Percentiles rank a stretch among this genome's conserved stretches.
These are phyloP conservation scores for Pachypeltis micranthus DNA, from an alignment of 1,140 invertebrate genomes.

Conservation along the genomic window DNA sequence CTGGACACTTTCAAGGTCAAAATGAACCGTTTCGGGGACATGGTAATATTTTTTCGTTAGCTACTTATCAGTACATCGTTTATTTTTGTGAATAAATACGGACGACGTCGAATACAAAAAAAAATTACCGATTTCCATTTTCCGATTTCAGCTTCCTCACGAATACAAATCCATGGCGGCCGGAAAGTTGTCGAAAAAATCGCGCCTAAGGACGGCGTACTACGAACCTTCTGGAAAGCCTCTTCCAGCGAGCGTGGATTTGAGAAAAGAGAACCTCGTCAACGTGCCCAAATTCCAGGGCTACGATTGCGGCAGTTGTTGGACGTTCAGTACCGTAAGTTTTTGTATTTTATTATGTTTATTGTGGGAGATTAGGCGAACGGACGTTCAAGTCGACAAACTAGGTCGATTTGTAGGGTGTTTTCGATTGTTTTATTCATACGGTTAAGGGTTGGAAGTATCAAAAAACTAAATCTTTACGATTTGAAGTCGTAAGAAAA, in stretches of 20 bases:
- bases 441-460: too few relatives aligned
- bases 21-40: slow-evolving; percentile 17
- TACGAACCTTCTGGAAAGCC: not conserved
- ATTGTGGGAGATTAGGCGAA: too few relatives aligned
- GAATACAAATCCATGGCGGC: not conserved
- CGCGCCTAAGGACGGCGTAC: not conserved
- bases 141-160: not conserved
- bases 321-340: slow-evolving; percentile 49
- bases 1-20: slow-evolving; percentile 10
- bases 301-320: slow-evolving; percentile 57
- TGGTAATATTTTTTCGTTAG: too few relatives aligned
- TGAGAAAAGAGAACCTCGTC: slow-evolving; percentile 39
- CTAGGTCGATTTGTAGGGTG: too few relatives aligned
- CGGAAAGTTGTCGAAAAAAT: not conserved
- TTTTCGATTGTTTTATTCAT: too few relatives aligned
- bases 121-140: too few relatives aligned
- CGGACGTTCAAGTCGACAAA: too few relatives aligned
- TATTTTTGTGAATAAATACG: too few relatives aligned
- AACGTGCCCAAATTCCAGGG: slow-evolving; percentile 89
- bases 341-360: slow-evolving; percentile 43
- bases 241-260: slow-evolving; percentile 38
- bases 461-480: too few relatives aligned
- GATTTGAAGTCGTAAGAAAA: too few relatives aligned
- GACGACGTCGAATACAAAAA: not conserved
- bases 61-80: too few relatives aligned